Base-by-base conservation (phyloP, 2,113 vertebrate species). In the Thymallus thymallus region DNA sequence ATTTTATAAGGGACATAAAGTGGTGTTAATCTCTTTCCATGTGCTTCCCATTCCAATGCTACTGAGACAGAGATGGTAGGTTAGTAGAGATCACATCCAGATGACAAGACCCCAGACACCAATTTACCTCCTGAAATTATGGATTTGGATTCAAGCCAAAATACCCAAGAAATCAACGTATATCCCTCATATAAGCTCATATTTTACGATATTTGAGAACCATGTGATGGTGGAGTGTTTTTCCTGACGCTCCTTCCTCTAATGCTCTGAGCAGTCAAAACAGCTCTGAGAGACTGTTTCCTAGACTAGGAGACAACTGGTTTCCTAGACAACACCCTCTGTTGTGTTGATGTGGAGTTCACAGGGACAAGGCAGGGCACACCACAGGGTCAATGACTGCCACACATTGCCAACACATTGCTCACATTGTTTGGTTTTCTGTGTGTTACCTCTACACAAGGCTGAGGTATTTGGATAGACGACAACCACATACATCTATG, bases 391-490 rank as follows among this genome's bases (percentile, higher is more conserved):
- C 32, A 78, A 76, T 75, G 84, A 65, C 80, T 80, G 58, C 76
- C 77, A 51, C 5, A 51, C n/a, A n/a, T n/a, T n/a, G 74, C 71
- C 77, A 76, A 81, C 76, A 72, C 51, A 3, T 74, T 67, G 62
- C 55, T 51, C 68, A 24, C 68, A 5, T 63, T 73, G 71, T 80
- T 86, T 66, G 75, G 77, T 85, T 71, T 55, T 3, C 65, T 76
- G 58, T 80, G 74, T 24, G 46, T 22, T 32, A 80, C 45, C 2
- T 51, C 65, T 48, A 63, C 69, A 77, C 35, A 41, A 41, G 23
- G 74, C 71, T 76, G 68, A 23, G 68, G 56, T 68, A 24, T 58
- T 48, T 41, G 9, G 60, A 61, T 29, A 23, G 1, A 20, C 22
- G 23, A 41, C 35, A 41, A 12, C 35, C 35, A 12, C 35, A 41